A percentile compares a stretch with the other conserved stretches of the same genome.
These are phyloP conservation scores for Eptesicus fuscus DNA, from an alignment of 2,113 vertebrate genomes.

Conservation along the genomic window DNA sequence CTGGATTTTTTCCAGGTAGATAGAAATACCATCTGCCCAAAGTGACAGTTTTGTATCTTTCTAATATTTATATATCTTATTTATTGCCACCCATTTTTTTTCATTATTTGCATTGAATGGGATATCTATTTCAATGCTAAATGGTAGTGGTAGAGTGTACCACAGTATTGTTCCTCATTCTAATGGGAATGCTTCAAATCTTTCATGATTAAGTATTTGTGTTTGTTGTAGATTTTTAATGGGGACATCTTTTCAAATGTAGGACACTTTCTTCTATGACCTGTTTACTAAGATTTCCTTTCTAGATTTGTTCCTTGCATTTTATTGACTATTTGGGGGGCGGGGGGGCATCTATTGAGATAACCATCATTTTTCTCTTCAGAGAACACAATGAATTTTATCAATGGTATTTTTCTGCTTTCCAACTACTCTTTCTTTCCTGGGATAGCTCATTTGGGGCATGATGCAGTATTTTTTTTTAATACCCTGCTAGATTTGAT, in stretches of 20 bases:
- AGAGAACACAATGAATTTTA: slow-evolving; percentile 5
- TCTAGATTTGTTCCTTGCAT: not conserved
- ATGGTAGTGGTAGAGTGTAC: not conserved
- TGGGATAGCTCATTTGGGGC: not conserved
- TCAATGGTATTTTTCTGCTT: not conserved
- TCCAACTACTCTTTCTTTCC: not conserved
- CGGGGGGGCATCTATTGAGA: not conserved
- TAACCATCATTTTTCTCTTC: not conserved
- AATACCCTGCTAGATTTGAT: not conserved
- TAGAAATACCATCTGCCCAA: not conserved
- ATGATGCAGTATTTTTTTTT: not conserved
- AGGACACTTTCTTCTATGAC: not conserved
- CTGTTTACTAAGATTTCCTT: not conserved
- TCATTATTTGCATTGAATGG: not conserved
- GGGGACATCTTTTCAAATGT: slow-evolving; percentile 7
- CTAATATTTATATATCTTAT: not conserved
- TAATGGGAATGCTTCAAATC: not conserved
- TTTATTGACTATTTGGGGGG: not conserved
- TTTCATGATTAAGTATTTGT: not conserved
- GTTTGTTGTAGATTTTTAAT: not conserved
- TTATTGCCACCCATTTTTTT: not conserved
- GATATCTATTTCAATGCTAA: not conserved
- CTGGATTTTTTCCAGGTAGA: not conserved
- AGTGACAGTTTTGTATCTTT: not conserved
- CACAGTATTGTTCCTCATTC: not conserved